Evolutionary conservation across 2,113 vertebrate genomes (phyloP), one percentile per base, ranked within the genome.

Genomic region (Gavialis gangeticus): DNA sequence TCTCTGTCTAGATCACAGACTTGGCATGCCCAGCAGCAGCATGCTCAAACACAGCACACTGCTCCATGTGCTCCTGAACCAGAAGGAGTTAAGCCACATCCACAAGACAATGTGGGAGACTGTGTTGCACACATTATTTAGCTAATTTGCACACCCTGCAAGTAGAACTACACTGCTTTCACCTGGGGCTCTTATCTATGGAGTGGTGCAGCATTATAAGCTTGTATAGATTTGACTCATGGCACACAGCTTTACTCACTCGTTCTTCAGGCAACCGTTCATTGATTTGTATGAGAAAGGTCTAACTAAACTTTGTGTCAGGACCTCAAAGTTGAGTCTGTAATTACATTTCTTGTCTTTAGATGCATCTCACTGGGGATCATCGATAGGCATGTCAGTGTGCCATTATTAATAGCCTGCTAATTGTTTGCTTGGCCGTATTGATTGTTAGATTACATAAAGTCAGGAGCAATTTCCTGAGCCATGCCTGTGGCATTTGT

Each of bases 401-500:
- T 28, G 87, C 56, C 46, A 84, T 91, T 89, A 84, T 77, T 95
- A 94, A 96, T 80, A 91, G 73, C 66, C 75, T 85, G 63, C 54
- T 97, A 94, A 94, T 94, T 95, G 92, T 86, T 82, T 81, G 54
- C 56, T 95, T 86, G 75, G 81, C 92, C 84, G 87, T 96, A 87
- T 95, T 94, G 85, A 96, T 94, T 87, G 95, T 97, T 82, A 94
- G 81, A 91, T 90, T 93, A 92, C 87, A 87, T 93, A 54, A 96
- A 91, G 85, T 92, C 78, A 90, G 60, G 57, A 94, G 95, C 83
- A 92, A 77, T 91, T 92, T 77, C 34, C 82, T 90, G 93, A 83
- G 64, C 91, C 91, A 82, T 94, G 69, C 37, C 62, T 96, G 87
- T 94, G 94, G 92, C 85, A 60, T 96, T 89, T 79, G 28, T 97